These are phyloP conservation scores for Rhagoletis zephyria DNA, from an alignment of 1,140 invertebrate species.

Conservation along the genomic window DNA sequence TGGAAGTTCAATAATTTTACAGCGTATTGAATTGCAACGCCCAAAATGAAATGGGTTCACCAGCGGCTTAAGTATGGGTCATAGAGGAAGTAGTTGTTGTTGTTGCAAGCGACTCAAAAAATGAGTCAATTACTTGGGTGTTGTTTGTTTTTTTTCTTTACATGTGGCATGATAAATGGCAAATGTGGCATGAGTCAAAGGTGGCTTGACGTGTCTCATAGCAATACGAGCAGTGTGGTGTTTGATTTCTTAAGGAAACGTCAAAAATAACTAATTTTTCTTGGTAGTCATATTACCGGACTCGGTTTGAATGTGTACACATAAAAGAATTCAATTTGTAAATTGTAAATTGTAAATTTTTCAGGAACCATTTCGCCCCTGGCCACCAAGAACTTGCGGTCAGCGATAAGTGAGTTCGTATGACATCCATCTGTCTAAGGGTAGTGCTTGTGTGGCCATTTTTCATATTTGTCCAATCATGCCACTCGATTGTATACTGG, in stretches of 20 bases:
- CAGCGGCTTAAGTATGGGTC: not conserved
- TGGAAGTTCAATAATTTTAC: conserved; percentile 47
- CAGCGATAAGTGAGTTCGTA: no score
- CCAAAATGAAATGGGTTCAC: not conserved
- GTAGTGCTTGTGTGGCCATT: no score
- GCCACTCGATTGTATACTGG: no score
- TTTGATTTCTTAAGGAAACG: not conserved
- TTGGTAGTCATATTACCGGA: no score
- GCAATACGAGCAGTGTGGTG: not conserved
- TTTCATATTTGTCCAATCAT: no score
- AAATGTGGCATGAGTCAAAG: conserved; percentile 13
- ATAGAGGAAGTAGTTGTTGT: not conserved
- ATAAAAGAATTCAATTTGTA: no score
- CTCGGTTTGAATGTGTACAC: no score
- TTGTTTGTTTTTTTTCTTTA: not conserved
- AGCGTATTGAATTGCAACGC: conserved; percentile 5
- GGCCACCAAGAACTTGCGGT: no score
- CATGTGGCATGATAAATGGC: not conserved
- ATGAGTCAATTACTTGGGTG: not conserved
- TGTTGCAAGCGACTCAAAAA: not conserved
- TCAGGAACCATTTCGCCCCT: no score
- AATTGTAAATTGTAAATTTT: no score
- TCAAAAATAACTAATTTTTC: no score
- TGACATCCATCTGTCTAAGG: no score
- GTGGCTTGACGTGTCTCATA: not conserved